These are phyloP conservation scores for Sebastes fasciatus DNA, from an alignment of 2,113 vertebrate genomes.

Conservation along the genomic window DNA sequence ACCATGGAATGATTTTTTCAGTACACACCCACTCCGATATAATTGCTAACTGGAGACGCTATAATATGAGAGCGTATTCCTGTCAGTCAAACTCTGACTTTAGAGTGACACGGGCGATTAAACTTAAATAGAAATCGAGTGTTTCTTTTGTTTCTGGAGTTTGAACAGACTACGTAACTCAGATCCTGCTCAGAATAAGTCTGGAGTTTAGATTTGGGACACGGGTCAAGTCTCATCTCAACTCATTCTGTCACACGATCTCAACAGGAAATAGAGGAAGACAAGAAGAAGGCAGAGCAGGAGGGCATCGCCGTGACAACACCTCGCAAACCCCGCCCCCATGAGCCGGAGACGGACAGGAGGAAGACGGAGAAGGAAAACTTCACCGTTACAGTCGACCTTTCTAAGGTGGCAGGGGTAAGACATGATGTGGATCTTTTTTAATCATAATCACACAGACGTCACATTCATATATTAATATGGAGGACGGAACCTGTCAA, in stretches of 20 bases:
- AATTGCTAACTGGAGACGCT: background rate
- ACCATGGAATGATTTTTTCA: background rate
- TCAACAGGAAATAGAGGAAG: constrained; percentile 92
- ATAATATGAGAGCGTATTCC: background rate
- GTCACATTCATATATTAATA: too few relatives aligned
- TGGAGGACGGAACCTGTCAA: too few relatives aligned
- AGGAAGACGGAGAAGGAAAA: constrained; percentile 86
- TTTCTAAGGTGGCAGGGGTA: constrained; percentile 75
- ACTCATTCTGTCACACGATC: background rate
- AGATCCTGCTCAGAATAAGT: background rate
- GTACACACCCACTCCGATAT: background rate
- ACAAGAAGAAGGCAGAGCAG: constrained; percentile 91
- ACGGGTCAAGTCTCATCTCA: background rate
- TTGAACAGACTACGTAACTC: background rate
- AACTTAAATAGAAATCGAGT: background rate
- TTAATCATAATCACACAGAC: background rate
- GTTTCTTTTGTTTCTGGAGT: background rate
- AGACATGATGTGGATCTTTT: constrained; percentile 15
- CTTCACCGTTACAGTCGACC: constrained; percentile 81
- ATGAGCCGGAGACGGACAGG: constrained; percentile 76
- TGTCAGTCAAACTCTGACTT: background rate
- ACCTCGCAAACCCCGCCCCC: constrained; percentile 80
- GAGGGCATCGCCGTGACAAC: constrained; percentile 91
- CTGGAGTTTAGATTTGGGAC: background rate
- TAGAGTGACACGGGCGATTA: background rate